Evolutionary conservation across 92 coral and sea anemone species (phyloP).

Genomic region (Bergia sp.): DNA sequence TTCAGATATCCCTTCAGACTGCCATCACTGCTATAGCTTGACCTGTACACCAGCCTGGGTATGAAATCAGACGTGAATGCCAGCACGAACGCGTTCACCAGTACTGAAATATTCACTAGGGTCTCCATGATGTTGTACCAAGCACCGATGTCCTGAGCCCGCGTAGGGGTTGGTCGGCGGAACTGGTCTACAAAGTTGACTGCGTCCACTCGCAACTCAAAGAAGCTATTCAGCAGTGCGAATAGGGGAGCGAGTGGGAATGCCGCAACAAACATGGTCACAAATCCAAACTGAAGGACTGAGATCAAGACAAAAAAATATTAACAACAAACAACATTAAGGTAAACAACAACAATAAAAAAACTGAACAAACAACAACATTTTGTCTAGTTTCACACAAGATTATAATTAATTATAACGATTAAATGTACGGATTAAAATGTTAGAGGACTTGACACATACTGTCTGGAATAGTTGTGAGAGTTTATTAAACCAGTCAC

Average conservation of each 20-base stretch:
- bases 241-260: slow-evolving; percentile 97
- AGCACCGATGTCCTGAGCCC: slow-evolving; percentile 96
- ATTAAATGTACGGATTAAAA: no score
- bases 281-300: slow-evolving; percentile 97
- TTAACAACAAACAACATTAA: no score
- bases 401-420: no score
- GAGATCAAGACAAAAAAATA: slow-evolving; percentile 11
- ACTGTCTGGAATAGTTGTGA: no score
- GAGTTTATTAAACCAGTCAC: no score
- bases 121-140: slow-evolving; percentile 90
- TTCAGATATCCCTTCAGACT: slow-evolving; percentile 74
- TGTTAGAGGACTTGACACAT: no score
- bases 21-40: slow-evolving; percentile 62
- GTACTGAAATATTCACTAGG: slow-evolving; percentile 77
- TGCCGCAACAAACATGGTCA: slow-evolving; percentile 98
- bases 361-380: no score
- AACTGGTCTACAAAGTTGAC: slow-evolving; percentile 54
- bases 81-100: slow-evolving; percentile 91
- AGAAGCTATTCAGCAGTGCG: slow-evolving; percentile 79
- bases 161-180: no score
- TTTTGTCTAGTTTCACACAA: no score
- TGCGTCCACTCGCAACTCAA: slow-evolving; percentile 93
- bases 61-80: slow-evolving; percentile 38
- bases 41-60: slow-evolving; percentile 80
- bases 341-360: no score